Percentiles rank a stretch among this genome's conserved stretches.
These are phyloP conservation scores for Rhamphomyia laevipes DNA, from an alignment of 2,888 invertebrate species.

Conservation along the genomic window DNA sequence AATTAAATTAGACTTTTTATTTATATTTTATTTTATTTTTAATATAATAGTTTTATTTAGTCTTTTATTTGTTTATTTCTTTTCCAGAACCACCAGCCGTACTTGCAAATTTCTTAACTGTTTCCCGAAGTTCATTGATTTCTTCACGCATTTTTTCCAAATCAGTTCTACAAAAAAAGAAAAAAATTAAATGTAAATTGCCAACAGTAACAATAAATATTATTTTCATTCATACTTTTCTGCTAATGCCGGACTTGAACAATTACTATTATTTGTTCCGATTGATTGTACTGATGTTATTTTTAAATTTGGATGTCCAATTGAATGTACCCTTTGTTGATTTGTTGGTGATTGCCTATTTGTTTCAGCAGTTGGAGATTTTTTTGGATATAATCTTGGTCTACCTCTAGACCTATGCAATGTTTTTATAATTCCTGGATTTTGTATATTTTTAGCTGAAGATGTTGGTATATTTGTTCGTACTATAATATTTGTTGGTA, in stretches of 20 bases:
- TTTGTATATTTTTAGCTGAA: background rate
- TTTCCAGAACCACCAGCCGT: too few species aligned
- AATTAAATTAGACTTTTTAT: too few species aligned
- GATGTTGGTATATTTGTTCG: too few species aligned
- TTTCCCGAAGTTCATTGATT: background rate
- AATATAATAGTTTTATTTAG: too few species aligned
- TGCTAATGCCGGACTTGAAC: background rate
- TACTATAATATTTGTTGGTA: too few species aligned
- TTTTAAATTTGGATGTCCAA: background rate
- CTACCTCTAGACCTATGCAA: background rate
- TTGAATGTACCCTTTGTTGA: background rate
- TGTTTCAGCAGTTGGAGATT: background rate
- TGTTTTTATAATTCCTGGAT: background rate
- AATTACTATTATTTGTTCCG: background rate
- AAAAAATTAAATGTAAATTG: background rate
- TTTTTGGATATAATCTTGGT: background rate
- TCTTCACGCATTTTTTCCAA: background rate
- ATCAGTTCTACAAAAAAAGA: background rate
- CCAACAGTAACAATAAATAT: background rate
- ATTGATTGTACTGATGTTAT: background rate
- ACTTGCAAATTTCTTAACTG: too few species aligned
- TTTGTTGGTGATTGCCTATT: background rate
- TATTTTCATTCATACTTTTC: background rate
- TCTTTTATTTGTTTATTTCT: too few species aligned
- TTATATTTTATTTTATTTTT: too few species aligned